phyloP scores from a whole-genome alignment of 2,797 vertebrate species.

The Tachyglossus aculeatus region DNA sequence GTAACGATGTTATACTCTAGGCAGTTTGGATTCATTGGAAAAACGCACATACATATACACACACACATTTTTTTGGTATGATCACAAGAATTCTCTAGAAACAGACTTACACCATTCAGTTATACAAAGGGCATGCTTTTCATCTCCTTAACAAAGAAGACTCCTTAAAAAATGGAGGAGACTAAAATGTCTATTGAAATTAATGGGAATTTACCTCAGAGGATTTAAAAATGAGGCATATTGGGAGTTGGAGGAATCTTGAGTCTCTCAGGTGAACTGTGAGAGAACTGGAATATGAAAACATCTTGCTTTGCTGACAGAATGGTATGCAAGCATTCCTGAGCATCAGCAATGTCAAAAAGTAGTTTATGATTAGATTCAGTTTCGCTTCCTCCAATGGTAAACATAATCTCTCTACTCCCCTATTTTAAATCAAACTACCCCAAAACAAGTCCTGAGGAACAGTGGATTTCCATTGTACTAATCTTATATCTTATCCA shows the following conservation, averaged over 20 bases:
- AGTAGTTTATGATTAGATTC: conserved; percentile 42
- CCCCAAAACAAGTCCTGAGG: conserved; percentile 28
- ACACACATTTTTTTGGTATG: conserved; percentile 13
- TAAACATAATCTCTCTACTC: conserved; percentile 51
- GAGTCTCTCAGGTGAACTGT: conserved; percentile 30
- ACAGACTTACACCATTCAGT: conserved; percentile 48
- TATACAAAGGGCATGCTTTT: conserved; percentile 33
- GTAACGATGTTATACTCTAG: not conserved
- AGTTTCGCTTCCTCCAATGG: conserved; percentile 27
- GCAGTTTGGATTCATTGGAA: not conserved
- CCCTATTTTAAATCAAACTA: conserved; percentile 41
- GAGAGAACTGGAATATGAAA: conserved; percentile 19
- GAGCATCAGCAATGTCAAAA: not conserved
- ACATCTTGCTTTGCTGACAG: conserved; percentile 33
- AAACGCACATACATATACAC: no score
- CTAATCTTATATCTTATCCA: conserved; percentile 48
- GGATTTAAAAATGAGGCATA: conserved; percentile 1
- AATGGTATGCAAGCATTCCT: conserved; percentile 27
- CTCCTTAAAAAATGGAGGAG: conserved; percentile 36
- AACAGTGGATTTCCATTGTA: conserved; percentile 50
- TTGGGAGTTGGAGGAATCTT: conserved; percentile 21
- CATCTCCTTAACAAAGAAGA: conserved; percentile 29
- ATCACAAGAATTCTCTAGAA: not conserved
- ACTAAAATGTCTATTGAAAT: conserved; percentile 35
- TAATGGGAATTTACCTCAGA: conserved; percentile 26